These are phyloP conservation scores for Buphagus erythrorhynchus DNA, from an alignment of 2,797 vertebrate species.

Conservation along the genomic window DNA sequence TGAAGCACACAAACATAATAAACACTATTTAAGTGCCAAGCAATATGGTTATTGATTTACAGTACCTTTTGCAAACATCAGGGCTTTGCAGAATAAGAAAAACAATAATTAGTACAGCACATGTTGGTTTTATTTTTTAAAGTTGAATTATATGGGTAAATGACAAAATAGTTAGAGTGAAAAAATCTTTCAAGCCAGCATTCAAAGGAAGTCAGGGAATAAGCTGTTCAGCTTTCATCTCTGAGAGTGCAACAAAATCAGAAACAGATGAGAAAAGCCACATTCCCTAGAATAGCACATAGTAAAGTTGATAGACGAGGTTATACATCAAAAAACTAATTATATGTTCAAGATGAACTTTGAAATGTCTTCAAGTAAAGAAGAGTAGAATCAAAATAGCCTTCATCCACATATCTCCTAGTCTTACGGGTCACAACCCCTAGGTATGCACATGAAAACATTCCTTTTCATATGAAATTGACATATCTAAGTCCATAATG, in stretches of 20 bases:
- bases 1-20: background rate
- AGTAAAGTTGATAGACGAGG: background rate
- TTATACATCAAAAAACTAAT: background rate
- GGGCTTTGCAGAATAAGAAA: background rate
- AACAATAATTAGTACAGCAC: background rate
- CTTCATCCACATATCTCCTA: background rate
- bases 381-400: background rate
- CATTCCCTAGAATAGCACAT: background rate
- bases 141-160: background rate
- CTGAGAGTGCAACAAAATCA: constrained; percentile 1
- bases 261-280: constrained; percentile 27
- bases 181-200: background rate
- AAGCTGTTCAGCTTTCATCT: constrained; percentile 2
- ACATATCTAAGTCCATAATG: background rate
- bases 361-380: background rate
- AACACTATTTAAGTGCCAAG: background rate
- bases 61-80: background rate
- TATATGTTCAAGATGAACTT: background rate
- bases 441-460: background rate
- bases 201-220: background rate
- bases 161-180: background rate
- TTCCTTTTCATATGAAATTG: background rate
- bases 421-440: background rate
- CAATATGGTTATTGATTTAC: background rate
- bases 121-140: background rate